Evolutionary conservation across 1,140 invertebrate species (phyloP), one percentile per base, ranked within the genome.

Genomic region (Drosophila simulans): DNA sequence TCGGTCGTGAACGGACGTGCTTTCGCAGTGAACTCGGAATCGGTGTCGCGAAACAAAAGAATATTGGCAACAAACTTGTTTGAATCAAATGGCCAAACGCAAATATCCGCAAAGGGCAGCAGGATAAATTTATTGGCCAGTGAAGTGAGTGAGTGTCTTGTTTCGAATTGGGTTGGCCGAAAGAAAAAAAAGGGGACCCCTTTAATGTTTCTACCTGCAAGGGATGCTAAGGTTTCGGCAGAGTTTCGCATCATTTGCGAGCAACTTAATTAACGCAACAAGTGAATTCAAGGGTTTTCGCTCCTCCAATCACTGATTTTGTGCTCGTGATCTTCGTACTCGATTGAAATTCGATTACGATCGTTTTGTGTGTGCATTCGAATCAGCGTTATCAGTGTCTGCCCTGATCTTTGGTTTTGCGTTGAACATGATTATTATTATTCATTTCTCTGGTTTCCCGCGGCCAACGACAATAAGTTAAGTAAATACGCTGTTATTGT

Each of bases 31-130:
- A 27, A 51, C 20, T 53, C 55, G 59, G 52, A 57, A 49, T 49
- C 62, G 64, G 27, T 20, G 12, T 3, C 53, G 65, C 51, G 53
- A 68, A 88, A 75, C 73, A 51, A 88, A 78, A 79, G 74, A 86
- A 85, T 69, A 70, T 82, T 82, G 80, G 51, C 81, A 82, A 85
- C 74, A 88, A 88, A 88, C 74, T 88, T 65, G 82, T 75, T 85
- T 62, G 55, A 58, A 46, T 49, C 54, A 66, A 76, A 76, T 66
- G 55, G 48, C 43, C 45, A 65, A 72, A 73, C 22, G 54, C 37
- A 56, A 63, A 75, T 49, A 80, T 51, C 59, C 20, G 43, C 43
- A 57, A 60, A 37, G 51, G 78, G 51, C 68, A 54, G 37, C 78
- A 65, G 75, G 57, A 70, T 70, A 70, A 70, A 73, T 42, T 43